phyloP scores from a whole-genome alignment of 1,140 invertebrate species.

The Octopus bimaculoides region DNA sequence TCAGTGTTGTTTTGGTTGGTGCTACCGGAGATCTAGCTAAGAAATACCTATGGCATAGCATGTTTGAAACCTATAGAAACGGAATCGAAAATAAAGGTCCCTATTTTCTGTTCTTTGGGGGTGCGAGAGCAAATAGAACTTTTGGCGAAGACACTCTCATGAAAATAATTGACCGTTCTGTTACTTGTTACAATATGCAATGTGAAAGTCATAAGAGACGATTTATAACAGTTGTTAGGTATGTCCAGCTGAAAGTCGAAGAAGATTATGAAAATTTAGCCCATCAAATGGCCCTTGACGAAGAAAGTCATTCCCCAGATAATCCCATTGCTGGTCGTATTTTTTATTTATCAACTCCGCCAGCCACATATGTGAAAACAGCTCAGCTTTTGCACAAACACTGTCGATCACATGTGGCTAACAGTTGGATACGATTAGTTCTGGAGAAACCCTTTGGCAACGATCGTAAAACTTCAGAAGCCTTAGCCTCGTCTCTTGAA shows the following conservation, averaged over 20 bases:
- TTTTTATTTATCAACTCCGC: conserved; percentile 51
- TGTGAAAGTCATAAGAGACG: conserved; percentile 73
- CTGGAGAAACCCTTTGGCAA: conserved; percentile 55
- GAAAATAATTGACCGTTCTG: conserved; percentile 69
- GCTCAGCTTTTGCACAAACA: conserved; percentile 36
- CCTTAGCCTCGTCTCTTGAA: conserved; percentile 35
- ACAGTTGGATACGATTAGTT: conserved; percentile 37
- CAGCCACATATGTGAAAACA: conserved; percentile 40
- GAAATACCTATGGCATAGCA: conserved; percentile 31
- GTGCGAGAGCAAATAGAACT: conserved; percentile 15
- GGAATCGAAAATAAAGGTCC: conserved; percentile 10
- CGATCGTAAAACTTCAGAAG: conserved; percentile 36
- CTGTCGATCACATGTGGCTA: conserved; percentile 30
- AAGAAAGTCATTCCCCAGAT: neutral
- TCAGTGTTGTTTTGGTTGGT: conserved; percentile 14
- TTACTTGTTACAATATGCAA: conserved; percentile 51
- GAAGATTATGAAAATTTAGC: conserved; percentile 23
- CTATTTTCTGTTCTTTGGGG: conserved; percentile 23
- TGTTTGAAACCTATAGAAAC: conserved; percentile 23
- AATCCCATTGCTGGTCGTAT: conserved; percentile 31
- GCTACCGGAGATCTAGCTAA: conserved; percentile 33
- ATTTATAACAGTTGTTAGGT: conserved; percentile 93
- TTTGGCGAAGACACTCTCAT: conserved; percentile 66
- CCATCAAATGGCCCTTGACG: conserved; percentile 20
- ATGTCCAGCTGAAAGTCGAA: conserved; percentile 75